Percentiles rank a stretch among this genome's conserved stretches.
These are phyloP conservation scores for Eilema sororculum DNA, from an alignment of 2,888 invertebrate genomes.

Conservation along the genomic window DNA sequence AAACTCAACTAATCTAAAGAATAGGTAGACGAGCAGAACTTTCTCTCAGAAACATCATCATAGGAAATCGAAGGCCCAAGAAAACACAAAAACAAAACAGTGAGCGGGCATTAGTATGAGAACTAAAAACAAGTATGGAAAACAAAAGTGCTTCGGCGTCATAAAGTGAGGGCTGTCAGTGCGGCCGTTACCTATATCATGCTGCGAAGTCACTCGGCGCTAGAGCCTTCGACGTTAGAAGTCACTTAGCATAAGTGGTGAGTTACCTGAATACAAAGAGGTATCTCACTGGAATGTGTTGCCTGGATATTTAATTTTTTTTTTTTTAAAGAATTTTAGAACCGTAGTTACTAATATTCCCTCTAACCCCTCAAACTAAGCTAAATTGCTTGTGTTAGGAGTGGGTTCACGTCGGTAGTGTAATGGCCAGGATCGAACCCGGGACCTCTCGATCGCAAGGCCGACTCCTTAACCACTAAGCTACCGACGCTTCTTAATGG, in stretches of 20 bases:
- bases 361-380: no score
- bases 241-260: constrained; percentile 82
- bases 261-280: constrained; percentile 68
- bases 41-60: not conserved
- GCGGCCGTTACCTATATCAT: constrained; percentile 49
- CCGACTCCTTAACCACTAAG: no score
- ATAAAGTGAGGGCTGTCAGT: constrained; percentile 37
- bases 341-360: no score
- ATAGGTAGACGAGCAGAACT: not conserved
- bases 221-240: constrained; percentile 52
- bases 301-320: not conserved
- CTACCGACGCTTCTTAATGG: no score
- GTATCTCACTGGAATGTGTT: constrained; percentile 28
- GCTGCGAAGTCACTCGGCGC: constrained; percentile 38
- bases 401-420: no score
- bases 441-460: no score
- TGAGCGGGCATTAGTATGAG: constrained; percentile 38
- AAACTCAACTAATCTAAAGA: not conserved
- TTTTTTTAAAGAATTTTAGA: no score
- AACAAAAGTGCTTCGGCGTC: constrained; percentile 50
- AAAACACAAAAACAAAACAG: constrained; percentile 29
- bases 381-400: no score
- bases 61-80: not conserved
- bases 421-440: no score
- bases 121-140: constrained; percentile 43